Percentiles rank a stretch among this genome's conserved stretches.
phyloP scores from a whole-genome alignment of 92 coral and sea anemone species.

The Micromussa lordhowensis region DNA sequence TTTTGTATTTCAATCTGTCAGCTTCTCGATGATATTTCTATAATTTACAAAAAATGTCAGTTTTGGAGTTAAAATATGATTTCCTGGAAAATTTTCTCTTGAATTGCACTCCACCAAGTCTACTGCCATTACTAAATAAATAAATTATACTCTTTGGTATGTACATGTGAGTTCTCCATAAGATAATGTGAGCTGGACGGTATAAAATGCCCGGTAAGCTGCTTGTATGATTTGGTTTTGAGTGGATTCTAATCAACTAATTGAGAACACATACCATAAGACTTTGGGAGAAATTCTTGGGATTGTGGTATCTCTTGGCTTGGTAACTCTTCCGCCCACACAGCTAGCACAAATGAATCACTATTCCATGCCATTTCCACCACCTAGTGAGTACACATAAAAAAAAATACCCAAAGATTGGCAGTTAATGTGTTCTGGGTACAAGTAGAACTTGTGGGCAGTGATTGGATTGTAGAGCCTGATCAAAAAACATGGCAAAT shows the following conservation, averaged over 20 bases:
- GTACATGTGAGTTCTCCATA: background rate
- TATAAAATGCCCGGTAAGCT: background rate
- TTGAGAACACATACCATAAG: constrained; percentile 64
- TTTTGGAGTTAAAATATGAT: too few relatives aligned
- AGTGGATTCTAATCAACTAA: background rate
- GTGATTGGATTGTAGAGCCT: too few relatives aligned
- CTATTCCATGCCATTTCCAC: constrained; percentile 83
- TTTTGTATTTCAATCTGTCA: too few relatives aligned
- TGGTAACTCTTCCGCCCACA: constrained; percentile 78
- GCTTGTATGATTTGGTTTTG: background rate
- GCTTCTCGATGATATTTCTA: too few relatives aligned
- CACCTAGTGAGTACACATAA: constrained; percentile 71
- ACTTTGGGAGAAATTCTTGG: constrained; percentile 64
- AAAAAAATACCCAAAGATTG: background rate
- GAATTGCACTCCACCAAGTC: too few relatives aligned
- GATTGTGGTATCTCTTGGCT: constrained; percentile 20
- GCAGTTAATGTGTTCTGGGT: background rate
- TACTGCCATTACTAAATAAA: too few relatives aligned
- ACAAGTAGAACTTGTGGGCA: too few relatives aligned
- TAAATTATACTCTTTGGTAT: too few relatives aligned
- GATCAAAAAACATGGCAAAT: too few relatives aligned
- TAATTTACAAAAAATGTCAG: too few relatives aligned
- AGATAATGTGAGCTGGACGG: background rate
- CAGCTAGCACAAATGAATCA: constrained; percentile 80
- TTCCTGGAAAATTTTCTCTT: too few relatives aligned